Evolutionary conservation across 2,888 invertebrate species (phyloP), one percentile per base, ranked within the genome.

Genomic region (Amblyjoppa fuscipennis): DNA sequence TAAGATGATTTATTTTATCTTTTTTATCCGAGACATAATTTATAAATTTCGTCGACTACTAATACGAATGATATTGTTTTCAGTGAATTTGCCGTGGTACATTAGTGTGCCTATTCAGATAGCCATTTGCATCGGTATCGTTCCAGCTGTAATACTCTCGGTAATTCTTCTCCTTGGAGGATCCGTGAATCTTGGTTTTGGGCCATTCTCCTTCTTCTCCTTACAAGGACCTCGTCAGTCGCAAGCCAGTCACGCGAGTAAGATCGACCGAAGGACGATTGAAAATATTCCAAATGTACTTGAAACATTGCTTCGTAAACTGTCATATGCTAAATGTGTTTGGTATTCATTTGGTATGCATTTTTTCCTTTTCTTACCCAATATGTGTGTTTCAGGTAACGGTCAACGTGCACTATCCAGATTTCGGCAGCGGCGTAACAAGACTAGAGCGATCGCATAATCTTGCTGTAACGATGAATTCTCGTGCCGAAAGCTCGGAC

Each of bases 191-290:
- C n/a, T 92, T 7, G 89, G 85, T 34, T 11, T 92, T 0, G 91
- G 91, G 7, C 91, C 91, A 16, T 81, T 92, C 2, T 86, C 89
- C 9, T 80, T 77, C 4, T 81, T 92, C n/a, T 86, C 83, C n/a
- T 69, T 90, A 25, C 49, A 61, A 51, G 56, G 87, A 76, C 31
- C 51, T 5, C 84, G 7, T 20, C 68, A 68, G 11, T 13, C 64
- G 13, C 31, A 68, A 79, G 56, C 61, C 79, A 83, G 38, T 53
- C 41, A 85, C 79, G 38, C 75, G 25, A 82, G 71, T 84, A 78
- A 79, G 64, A 68, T 73, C 25, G 82, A 81, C 7, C 88, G 89
- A 74, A 85, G 88, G 20, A 89, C 88, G 16, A 86, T 92, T 41
- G 87, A 91, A 88, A 70, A 89, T 71, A 84, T 89, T 59, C 76